phyloP scores from a whole-genome alignment of 30 jellyfish, hydroid and myxozoan species.

The Rhopilema esculentum region DNA sequence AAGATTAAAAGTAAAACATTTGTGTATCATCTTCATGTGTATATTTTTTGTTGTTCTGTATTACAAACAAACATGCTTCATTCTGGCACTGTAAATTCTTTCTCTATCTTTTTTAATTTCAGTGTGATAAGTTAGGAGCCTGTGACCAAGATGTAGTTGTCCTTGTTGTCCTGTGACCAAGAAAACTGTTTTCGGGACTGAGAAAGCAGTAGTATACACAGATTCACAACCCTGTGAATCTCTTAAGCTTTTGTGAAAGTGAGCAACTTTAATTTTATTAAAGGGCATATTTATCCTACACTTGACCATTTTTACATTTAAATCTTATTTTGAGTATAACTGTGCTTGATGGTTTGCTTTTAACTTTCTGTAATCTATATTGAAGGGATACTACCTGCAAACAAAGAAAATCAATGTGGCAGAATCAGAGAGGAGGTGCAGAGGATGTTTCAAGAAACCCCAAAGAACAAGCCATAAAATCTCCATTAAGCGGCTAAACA shows the following conservation, averaged over 20 bases:
- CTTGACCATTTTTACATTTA: too few relatives aligned
- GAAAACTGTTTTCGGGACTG: conserved; percentile 17
- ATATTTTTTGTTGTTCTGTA: neutral
- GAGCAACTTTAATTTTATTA: neutral
- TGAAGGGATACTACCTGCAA: conserved; percentile 3
- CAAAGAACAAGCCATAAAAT: neutral
- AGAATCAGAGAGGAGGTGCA: conserved; percentile 14
- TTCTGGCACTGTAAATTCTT: neutral
- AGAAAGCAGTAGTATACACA: conserved; percentile 12
- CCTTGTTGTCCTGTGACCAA: neutral
- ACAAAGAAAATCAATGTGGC: neutral
- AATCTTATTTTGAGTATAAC: neutral
- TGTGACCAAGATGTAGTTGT: conserved; percentile 25
- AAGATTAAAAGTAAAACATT: neutral
- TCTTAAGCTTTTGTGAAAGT: conserved; percentile 20
- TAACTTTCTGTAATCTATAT: neutral
- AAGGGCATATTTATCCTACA: neutral
- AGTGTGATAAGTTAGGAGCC: conserved; percentile 27
- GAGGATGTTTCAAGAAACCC: neutral
- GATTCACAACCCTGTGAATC: conserved; percentile 15
- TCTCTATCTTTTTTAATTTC: neutral
- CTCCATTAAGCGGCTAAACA: neutral
- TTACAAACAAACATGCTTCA: neutral
- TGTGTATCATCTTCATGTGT: neutral
- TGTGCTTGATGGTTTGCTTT: conserved; percentile 1